Evolutionary conservation across 2,797 vertebrate genomes (phyloP), one percentile per base, ranked within the genome.

Genomic region (Petrocephalus sullivani): DNA sequence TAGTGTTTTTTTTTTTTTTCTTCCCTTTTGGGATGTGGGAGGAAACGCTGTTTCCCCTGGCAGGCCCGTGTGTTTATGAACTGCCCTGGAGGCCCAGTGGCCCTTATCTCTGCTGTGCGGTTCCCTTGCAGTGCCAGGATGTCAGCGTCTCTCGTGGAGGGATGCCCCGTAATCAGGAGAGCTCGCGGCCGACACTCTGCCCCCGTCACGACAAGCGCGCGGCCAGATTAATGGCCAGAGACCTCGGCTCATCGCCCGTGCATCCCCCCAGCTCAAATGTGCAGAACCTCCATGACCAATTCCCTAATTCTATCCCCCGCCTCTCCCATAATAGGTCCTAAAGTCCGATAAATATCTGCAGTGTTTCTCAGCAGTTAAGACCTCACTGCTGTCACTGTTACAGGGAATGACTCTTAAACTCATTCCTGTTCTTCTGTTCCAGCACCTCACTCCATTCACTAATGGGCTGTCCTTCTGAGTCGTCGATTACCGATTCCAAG

Each of bases 261-360:
- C 46, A 0, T 54, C 12, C 49, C 28, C 46, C 19, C 14, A 64
- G 61, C 12, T 64, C 41, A 14, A 23, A 61, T 23, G 46, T 23
- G 58, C 37, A 9, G 58, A n/a, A 60, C 58, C 37, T n/a, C 23
- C 61, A 57, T 37, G 85, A 61, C 85, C 37, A 57, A 57, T 57
- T 37, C 57, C 85, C 33, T 19, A 81, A 78, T 87, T 78, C 37
- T 57, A 54, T 41, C 33, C 54, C 87, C 33, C 67, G 33, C 23
- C 67, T 78, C 54, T 81, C 33, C 12, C 3, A 84, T 60, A 88
- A 82, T 81, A 57, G 81, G 57, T 33, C 87, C 60, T 88, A 64
- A 84, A 58, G 54, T 33, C 81, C 58, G 19, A 41, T 53, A 58
- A 85, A 37, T 61, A 58, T 85, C 57, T 81, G 41, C 57, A 87